Base-by-base conservation (phyloP, 2,113 vertebrate species). In the Siniperca knerii region DNA sequence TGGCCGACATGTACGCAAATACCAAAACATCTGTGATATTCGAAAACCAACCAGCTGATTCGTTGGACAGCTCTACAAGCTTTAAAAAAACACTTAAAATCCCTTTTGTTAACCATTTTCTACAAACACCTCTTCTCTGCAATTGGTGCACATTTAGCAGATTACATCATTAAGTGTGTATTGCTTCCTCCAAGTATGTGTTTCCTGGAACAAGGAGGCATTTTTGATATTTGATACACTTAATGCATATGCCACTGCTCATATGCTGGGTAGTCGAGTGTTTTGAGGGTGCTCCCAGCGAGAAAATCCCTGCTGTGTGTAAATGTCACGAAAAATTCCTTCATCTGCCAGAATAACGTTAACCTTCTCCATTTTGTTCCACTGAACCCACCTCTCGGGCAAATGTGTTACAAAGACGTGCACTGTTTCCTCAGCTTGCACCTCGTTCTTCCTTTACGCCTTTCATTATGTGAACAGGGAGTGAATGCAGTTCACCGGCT, bases 301-400 rank as follows among this genome's bases (percentile, higher is more conserved):
- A 92, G 75, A 92, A 92, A 93, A 94, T 90, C 93, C 87, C 83
- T 65, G 81, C 86, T 90, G 90, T 76, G 82, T 76, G 90, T 93
- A 95, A 95, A 95, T 95, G 95, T 95, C 95, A 95, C 77, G 83
- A 92, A 91, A 93, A 92, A 94, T 90, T 91, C 90, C 92, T 93
- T 94, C 93, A 92, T 95, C 92, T 95, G 91, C 78, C 83, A 66
- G 92, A 92, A 95, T 93, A 92, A 88, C 66, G 83, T 92, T 93
- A 95, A 94, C 94, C 93, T 92, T 95, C 93, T 94, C 91, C 92
- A 95, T 95, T 96, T 95, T 96, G 93, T 95, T 94, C 91, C 85
- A 57, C 87, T 94, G 91, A 95, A 94, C 72, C 89, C 90, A 90
- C 92, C 93, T 92, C 90, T 91, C 79, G 79, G 88, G 89, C 91